These are phyloP conservation scores for Plecotus auritus DNA, from an alignment of 2,113 vertebrate genomes.

Conservation along the genomic window DNA sequence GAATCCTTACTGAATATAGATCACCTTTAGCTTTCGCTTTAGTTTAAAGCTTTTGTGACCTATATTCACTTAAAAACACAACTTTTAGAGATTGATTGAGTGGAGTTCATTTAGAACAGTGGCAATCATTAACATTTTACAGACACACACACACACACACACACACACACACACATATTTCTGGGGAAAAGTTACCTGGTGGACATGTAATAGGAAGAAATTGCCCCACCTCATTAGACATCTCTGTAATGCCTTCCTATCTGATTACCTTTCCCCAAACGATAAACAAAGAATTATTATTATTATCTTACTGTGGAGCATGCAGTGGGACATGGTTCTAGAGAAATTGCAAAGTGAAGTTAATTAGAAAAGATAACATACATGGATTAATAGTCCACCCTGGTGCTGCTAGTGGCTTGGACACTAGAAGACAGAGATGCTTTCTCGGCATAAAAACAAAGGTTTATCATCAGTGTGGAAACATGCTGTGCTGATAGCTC, in stretches of 20 bases:
- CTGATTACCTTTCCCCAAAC: not conserved
- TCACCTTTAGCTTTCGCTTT: not conserved
- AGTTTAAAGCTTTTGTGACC: not conserved
- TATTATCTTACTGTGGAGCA: conserved; percentile 16
- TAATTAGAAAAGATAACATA: conserved; percentile 77
- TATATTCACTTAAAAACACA: not conserved
- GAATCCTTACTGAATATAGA: not conserved
- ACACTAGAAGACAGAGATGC: conserved; percentile 78
- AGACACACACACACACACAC: too few species aligned
- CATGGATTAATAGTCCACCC: conserved; percentile 67
- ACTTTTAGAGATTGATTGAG: not conserved
- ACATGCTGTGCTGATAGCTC: rapidly evolving
- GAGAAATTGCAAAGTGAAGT: conserved; percentile 61
- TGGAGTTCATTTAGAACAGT: not conserved
- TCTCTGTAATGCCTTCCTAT: too few species aligned
- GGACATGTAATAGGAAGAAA: not conserved
- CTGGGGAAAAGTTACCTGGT: not conserved
- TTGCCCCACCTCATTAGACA: not conserved
- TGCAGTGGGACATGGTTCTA: conserved; percentile 66
- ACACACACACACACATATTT: too few species aligned
- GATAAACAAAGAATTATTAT: not conserved
- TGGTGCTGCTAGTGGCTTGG: conserved; percentile 55
- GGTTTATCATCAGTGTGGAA: conserved; percentile 66
- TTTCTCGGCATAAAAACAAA: conserved; percentile 83
- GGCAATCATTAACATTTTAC: too few species aligned